Conservation (phyloP, 1,140 invertebrate genomes). For the Drosophila busckii region DNA sequence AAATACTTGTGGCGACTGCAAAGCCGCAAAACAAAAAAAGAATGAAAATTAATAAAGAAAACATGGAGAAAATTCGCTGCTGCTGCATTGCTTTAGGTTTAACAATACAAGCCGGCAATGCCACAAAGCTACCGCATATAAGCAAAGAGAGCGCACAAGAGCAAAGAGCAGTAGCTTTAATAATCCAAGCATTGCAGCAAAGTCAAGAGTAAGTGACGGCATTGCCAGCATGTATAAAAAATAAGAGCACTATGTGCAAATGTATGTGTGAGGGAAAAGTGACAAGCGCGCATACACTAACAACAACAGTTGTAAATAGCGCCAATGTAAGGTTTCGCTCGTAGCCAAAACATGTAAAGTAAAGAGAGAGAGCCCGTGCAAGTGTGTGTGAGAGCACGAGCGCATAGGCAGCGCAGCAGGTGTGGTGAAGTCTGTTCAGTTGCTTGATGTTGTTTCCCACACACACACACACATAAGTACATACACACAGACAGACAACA, state of each 20-base stretch:
- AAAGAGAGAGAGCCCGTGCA: no score
- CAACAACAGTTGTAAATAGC: no score
- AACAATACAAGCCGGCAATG: conserved; percentile 13
- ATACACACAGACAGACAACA: not conserved
- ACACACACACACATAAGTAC: conserved; percentile 5
- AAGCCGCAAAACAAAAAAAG: not conserved
- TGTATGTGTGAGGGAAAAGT: conserved; percentile 6
- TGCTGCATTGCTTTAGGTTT: no score
- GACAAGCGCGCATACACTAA: conserved; percentile 16
- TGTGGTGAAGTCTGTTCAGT: conserved; percentile 63
- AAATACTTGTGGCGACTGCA: conserved; percentile 82
- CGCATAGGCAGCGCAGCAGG: conserved; percentile 66
- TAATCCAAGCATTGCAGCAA: no score
- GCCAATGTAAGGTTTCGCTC: no score
- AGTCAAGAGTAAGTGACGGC: conserved; percentile 11
- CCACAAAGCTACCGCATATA: not conserved
- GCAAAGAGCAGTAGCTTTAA: not conserved
- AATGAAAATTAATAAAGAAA: conserved; percentile 1
- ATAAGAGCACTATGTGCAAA: conserved; percentile 3
- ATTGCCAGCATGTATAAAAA: conserved; percentile 44
- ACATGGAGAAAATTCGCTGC: not conserved
- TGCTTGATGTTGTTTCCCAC: not conserved
- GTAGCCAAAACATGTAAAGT: no score
- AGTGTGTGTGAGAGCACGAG: conserved; percentile 46
- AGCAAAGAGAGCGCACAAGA: not conserved